phyloP scores from a whole-genome alignment of 2,113 vertebrate genomes.

The Bubo scandiacus region DNA sequence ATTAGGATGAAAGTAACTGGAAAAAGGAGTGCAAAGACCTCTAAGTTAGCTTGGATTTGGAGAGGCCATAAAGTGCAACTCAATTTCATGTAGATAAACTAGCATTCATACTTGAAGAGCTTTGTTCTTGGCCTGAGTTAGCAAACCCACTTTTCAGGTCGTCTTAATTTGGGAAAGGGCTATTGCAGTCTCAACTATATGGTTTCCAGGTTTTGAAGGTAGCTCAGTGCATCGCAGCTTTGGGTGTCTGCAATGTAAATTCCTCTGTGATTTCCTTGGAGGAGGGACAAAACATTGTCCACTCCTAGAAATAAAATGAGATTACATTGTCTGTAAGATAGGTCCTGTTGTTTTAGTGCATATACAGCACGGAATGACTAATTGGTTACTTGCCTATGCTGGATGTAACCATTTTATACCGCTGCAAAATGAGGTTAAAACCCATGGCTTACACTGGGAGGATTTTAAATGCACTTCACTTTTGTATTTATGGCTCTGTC shows the following conservation, averaged over 20 bases:
- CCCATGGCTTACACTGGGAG: background rate
- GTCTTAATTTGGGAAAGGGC: background rate
- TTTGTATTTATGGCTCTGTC: background rate
- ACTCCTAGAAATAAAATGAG: background rate
- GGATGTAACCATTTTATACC: background rate
- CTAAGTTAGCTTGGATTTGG: background rate
- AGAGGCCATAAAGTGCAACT: background rate
- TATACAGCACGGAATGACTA: fast-evolving
- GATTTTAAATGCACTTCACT: background rate
- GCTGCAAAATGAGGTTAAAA: background rate
- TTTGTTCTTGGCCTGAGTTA: background rate
- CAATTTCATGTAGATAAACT: background rate
- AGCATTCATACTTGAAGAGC: background rate
- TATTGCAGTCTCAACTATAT: background rate
- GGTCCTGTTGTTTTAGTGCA: background rate
- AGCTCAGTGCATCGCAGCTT: background rate
- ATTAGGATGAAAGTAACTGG: background rate
- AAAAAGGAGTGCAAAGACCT: background rate
- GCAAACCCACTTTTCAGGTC: background rate
- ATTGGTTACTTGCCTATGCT: background rate
- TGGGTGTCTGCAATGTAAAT: background rate
- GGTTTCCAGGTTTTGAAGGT: background rate
- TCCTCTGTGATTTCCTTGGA: background rate
- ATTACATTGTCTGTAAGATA: background rate
- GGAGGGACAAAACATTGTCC: background rate